Evolutionary conservation across 2,797 vertebrate species (phyloP), one percentile per base, ranked within the genome.

Genomic region (Clarias fuscus): DNA sequence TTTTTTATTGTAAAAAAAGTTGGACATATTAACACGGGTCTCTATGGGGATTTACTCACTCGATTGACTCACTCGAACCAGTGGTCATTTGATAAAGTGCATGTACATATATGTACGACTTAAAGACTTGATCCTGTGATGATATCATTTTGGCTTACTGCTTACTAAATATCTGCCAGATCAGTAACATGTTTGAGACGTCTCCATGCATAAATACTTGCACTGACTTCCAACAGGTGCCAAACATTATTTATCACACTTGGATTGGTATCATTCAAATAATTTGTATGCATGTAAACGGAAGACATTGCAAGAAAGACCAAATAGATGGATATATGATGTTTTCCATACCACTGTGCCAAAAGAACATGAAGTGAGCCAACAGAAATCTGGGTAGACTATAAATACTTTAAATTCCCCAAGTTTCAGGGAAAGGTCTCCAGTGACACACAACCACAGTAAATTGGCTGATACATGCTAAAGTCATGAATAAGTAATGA

Each of bases 391-490:
- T 8, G 10, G 22, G 33, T 43, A 22, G 20, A 17, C n/a, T 56
- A 27, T 33, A 53, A 48, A 80, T 81, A 48, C 30, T 62, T 67
- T 8, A 81, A 24, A 85, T 80, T 81, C 65, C n/a, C 14, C 27
- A 75, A 7, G 48, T 56, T 75, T 75, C 24, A 56, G 13, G 33
- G 43, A 79, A 77, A 79, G n/a, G 7, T 76, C 67, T 48, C 33
- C 53, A 62, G 22, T 40, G 8, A 18, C 30, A 30, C 27, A n/a
- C 7, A 40, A n/a, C 20, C 2, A 8, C 30, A 33, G n/a, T 13
- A 10, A 30, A 33, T 27, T 10, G 22, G 68, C 68, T 40, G 24
- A 7, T 64, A 27, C 27, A 17, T 27, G 8, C 5, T 27, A 1
- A 24, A 40, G 65, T 48, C 30, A 62, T 22, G 56, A 37, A 75